A percentile compares a stretch with the other conserved stretches of the same genome.
phyloP scores from a whole-genome alignment of 2,797 vertebrate species.

The Lemur catta region DNA sequence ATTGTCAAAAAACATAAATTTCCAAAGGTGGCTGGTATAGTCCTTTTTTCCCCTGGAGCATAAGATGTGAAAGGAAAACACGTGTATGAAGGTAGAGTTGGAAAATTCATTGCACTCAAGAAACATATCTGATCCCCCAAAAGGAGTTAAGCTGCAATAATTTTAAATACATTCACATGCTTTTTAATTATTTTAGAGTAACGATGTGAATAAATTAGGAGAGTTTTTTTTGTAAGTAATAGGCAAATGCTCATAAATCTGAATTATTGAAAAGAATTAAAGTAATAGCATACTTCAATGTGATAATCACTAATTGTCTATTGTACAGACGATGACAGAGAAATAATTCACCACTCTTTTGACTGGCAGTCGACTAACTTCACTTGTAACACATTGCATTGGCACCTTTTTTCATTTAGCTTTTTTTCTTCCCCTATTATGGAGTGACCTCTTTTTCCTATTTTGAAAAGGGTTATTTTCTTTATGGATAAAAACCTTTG shows the following conservation, averaged over 20 bases:
- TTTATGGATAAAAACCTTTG: slow-evolving; percentile 9
- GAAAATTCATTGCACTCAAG: not conserved
- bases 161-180: not conserved
- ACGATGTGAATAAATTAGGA: not conserved
- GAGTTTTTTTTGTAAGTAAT: not conserved
- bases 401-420: not conserved
- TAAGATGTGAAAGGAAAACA: not conserved
- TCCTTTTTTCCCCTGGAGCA: not conserved
- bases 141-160: not conserved
- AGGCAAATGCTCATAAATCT: slow-evolving; percentile 7
- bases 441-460: not conserved
- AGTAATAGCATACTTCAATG: not conserved
- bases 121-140: not conserved
- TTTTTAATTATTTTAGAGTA: slow-evolving; percentile 24
- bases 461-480: slow-evolving; percentile 36
- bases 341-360: not conserved
- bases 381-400: not conserved
- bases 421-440: not conserved
- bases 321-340: not conserved
- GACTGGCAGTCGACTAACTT: slow-evolving; percentile 1
- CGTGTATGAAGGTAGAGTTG: not conserved
- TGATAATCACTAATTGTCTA: slow-evolving; percentile 17
- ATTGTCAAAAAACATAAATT: not conserved
- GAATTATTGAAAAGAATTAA: slow-evolving; percentile 38
- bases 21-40: not conserved